Evolutionary conservation across 2,888 invertebrate genomes (phyloP), one percentile per base, ranked within the genome.

Genomic region (Nasonovia ribisnigri): DNA sequence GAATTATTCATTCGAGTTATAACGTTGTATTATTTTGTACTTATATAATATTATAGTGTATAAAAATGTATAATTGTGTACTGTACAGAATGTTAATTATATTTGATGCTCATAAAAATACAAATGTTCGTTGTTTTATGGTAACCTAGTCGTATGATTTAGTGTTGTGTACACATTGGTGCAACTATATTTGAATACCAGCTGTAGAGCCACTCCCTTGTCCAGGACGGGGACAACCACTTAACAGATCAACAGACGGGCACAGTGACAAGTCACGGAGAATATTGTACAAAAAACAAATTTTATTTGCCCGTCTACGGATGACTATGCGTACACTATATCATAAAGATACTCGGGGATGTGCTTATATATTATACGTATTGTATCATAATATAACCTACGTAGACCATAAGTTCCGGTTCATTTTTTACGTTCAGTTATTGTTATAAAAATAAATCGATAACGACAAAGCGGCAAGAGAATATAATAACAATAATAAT

Each of bases 51-150:
- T 87, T 89, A 77, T 87, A 92, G 67, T 88, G 67, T 92, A 77
- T 88, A 92, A 88, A 67, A 92, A 88, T 92, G 92, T 92, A 92
- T 77, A 88, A 92, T 77, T 77, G 67, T 92, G 88, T 92, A 92
- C 77, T 92, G 92, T 92, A 92, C 92, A 92, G 88, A 92, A 92
- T 88, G 77, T 92, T 92, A 77, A 88, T 88, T 92, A 92, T 92
- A 92, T 88, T 88, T 67, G 92, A 92, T 54, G 92, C 92, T 92
- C 92, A 92, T 92, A 90, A 88, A 92, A 92, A 88, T 92, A 54
- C 88, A 26, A 92, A 87, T 36, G 77, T 20, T 77, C 36, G 20
- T 77, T 36, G 20, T 77, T 77, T 77, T 77, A 77, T 77, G 20
- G 77, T 77, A n/a, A 16, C 77, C 36, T 77, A 16, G 8, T n/a